Evolutionary conservation across 2,797 vertebrate species (phyloP).

Genomic region (Hapalemur alaotrensis): DNA sequence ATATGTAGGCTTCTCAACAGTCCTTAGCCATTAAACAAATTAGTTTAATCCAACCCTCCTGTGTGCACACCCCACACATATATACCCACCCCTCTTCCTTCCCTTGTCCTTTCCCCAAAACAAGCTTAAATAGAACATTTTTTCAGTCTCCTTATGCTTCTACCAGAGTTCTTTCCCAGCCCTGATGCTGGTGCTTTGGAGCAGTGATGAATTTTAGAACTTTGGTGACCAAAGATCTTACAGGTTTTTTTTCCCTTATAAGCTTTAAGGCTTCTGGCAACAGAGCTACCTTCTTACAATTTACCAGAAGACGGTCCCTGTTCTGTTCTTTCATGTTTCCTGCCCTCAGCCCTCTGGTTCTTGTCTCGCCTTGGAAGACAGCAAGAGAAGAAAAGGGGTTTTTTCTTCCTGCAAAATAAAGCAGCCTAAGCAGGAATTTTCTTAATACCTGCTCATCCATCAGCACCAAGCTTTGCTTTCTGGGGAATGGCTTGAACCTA

Average conservation of each 20-base stretch:
- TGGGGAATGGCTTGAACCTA: neutral
- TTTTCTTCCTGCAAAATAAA: neutral
- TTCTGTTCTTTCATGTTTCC: neutral
- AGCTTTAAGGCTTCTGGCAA: neutral
- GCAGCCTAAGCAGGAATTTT: neutral
- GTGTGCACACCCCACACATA: neutral
- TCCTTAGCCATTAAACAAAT: neutral
- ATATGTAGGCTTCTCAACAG: neutral
- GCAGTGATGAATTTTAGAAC: neutral
- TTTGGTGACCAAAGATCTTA: neutral
- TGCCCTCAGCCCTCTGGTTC: neutral
- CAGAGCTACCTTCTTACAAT: neutral
- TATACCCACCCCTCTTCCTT: too few species aligned
- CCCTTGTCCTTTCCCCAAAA: accelerated
- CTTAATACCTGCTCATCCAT: neutral
- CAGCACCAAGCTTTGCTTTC: neutral
- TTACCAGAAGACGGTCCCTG: neutral
- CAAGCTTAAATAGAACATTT: neutral
- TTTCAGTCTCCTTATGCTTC: neutral
- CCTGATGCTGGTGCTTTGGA: neutral
- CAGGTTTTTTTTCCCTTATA: neutral
- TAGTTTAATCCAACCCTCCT: neutral
- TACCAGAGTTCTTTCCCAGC: neutral
- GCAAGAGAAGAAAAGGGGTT: neutral
- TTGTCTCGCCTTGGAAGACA: neutral